These are phyloP conservation scores for Ips nitidus DNA, from an alignment of 1,140 invertebrate genomes.

Conservation along the genomic window DNA sequence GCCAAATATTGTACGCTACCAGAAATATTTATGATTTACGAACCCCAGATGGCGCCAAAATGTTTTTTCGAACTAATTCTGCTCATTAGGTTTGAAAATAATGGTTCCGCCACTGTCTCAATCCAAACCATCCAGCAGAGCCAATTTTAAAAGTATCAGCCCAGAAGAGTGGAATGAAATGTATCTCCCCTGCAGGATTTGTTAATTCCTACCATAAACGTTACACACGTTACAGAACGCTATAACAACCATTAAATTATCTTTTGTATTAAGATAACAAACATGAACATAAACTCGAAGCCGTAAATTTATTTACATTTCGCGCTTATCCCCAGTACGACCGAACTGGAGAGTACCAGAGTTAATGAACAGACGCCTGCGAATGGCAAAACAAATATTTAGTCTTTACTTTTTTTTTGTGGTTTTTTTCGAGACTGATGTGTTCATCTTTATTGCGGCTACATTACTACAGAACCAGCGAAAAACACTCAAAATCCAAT, in stretches of 20 bases:
- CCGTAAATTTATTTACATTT: slow-evolving; percentile 30
- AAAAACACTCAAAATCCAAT: slow-evolving; percentile 30
- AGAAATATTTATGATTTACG: no score
- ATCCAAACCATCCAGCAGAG: no score
- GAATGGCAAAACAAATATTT: slow-evolving; percentile 31
- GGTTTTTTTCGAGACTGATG: slow-evolving; percentile 3
- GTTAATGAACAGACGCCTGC: slow-evolving; percentile 31
- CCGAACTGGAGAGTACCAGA: slow-evolving; percentile 16
- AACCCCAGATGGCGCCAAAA: no score
- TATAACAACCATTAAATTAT: slow-evolving; percentile 25
- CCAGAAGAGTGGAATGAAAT: not conserved
- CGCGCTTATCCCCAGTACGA: slow-evolving; percentile 24
- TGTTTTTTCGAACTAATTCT: no score
- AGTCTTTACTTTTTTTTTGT: slow-evolving; percentile 18
- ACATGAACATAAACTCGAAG: slow-evolving; percentile 23
- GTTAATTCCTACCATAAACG: slow-evolving; percentile 15
- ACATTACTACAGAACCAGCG: slow-evolving; percentile 1
- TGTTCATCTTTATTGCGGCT: slow-evolving; percentile 13
- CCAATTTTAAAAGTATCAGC: no score
- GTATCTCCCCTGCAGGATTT: not conserved
- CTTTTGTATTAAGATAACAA: slow-evolving; percentile 30
- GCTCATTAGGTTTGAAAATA: no score
- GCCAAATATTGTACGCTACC: no score
- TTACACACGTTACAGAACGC: slow-evolving; percentile 22
- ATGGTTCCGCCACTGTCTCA: no score